phyloP scores from a whole-genome alignment of 2,888 invertebrate genomes.

The Lysandra coridon region DNA sequence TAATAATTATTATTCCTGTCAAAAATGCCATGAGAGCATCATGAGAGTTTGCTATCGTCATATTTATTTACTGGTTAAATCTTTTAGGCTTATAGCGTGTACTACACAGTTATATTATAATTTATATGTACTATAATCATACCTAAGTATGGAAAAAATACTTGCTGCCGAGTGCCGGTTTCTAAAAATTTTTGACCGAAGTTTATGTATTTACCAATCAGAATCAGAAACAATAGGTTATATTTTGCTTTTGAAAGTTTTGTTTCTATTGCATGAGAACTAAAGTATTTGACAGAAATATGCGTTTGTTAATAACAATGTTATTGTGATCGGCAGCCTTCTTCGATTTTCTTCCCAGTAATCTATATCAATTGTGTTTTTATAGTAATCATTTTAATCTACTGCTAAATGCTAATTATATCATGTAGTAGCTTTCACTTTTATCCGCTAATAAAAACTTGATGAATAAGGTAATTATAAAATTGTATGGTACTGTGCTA shows the following conservation, averaged over 20 bases:
- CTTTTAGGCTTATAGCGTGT: too few species aligned
- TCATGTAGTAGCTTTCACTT: slow-evolving; percentile 15
- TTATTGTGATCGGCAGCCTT: slow-evolving; percentile 11
- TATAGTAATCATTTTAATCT: background rate
- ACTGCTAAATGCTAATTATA: slow-evolving; percentile 25
- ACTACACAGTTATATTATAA: too few species aligned
- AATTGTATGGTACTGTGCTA: background rate
- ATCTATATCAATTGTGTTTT: background rate
- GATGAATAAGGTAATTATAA: background rate
- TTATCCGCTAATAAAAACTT: background rate
- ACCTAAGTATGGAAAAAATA: too few species aligned
- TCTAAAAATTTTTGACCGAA: too few species aligned
- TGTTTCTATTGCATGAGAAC: background rate
- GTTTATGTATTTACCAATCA: too few species aligned
- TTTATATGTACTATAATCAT: too few species aligned
- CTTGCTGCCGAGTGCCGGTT: too few species aligned
- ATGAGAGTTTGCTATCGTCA: too few species aligned
- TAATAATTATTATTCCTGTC: background rate
- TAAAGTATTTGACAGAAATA: slow-evolving; percentile 3
- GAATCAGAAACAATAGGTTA: background rate
- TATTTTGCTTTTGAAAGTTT: background rate
- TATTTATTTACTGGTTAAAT: too few species aligned
- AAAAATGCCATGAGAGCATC: too few species aligned
- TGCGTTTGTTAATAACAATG: slow-evolving; percentile 22
- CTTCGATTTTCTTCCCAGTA: slow-evolving; percentile 18